Percentiles rank a stretch among this genome's conserved stretches.
These are phyloP conservation scores for Cheumatopsyche charites DNA, from an alignment of 1,140 invertebrate species.

Conservation along the genomic window DNA sequence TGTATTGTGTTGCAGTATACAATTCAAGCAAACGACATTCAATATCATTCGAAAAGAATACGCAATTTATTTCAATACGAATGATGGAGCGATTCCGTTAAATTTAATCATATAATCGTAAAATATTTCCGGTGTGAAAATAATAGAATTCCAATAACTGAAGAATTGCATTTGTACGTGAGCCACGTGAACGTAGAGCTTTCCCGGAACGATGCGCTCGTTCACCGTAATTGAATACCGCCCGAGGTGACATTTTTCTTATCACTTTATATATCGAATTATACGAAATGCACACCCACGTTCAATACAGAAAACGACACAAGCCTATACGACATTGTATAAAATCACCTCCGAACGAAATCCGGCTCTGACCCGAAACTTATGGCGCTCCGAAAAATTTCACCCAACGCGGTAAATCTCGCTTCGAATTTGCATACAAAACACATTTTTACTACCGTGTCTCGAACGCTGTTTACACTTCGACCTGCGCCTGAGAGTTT, in stretches of 20 bases:
- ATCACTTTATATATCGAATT: constrained; percentile 2
- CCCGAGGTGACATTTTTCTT: not conserved
- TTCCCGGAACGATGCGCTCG: constrained; percentile 4
- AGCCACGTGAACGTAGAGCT: not conserved
- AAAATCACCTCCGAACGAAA: not conserved
- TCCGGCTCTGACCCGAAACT: constrained; percentile 13
- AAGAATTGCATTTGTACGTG: constrained; percentile 15
- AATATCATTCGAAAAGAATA: not conserved
- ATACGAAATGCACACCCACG: not conserved
- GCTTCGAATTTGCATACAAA: constrained; percentile 30
- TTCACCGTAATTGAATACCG: constrained; percentile 11
- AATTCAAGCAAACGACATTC: too few species aligned
- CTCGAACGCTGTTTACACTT: constrained; percentile 30
- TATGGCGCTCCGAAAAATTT: constrained; percentile 26
- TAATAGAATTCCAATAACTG: constrained; percentile 1
- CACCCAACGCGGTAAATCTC: constrained; percentile 23
- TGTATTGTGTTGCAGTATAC: too few species aligned
- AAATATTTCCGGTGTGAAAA: constrained; percentile 7
- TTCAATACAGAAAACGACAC: not conserved
- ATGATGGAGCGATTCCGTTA: not conserved
- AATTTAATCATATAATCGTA: too few species aligned
- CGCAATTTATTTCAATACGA: not conserved
- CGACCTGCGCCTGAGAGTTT: constrained; percentile 1
- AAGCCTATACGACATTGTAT: not conserved
- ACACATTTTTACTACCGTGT: constrained; percentile 36